Evolutionary conservation across 2,113 vertebrate species (phyloP), one percentile per base, ranked within the genome.

Genomic region (Aspiorhynchus laticeps): DNA sequence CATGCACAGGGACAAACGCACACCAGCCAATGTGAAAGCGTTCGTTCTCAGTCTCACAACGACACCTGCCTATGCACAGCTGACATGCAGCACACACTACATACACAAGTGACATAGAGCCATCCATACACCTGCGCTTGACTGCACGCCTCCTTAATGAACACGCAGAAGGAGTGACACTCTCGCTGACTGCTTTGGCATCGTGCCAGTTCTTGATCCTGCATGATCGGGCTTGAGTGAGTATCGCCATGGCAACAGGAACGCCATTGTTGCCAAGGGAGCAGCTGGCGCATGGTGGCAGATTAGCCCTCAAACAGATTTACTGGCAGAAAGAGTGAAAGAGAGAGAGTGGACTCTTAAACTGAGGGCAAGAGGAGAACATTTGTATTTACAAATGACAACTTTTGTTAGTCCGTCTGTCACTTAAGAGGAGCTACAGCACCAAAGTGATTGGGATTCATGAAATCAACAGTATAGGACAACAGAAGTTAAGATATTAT

Each of bases 241-340:
- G 88, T 46, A 95, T 97, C 92, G 90, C 96, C 95, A 97, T 97
- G 94, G 96, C 86, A 94, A 99, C 95, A 78, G 91, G 69, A 92
- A 95, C 93, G 94, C 14, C 78, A 91, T 93, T 88, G 91, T 94
- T 96, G 97, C 97, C 97, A 98, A 94, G 93, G 93, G 94, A 96
- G 97, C 98, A 99, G 98, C 97, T 99, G 98, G 97, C 95, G 92
- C 92, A 95, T 96, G 94, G 95, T 93, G 95, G 96, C 93, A 88
- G 95, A 91, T 95, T 94, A 94, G 95, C 93, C 94, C 92, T 93
- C 93, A 90, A 94, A 94, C 94, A 94, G 94, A 94, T 94, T 95
- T 93, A 93, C 92, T 91, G 93, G 91, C 51, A 80, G 48, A 86
- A 36, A 83, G 59, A 82, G 51, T 43, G 53, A 33, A 46, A 61